Evolutionary conservation across 1,140 invertebrate species (phyloP).

Genomic region (Pogonomyrmex barbatus): DNA sequence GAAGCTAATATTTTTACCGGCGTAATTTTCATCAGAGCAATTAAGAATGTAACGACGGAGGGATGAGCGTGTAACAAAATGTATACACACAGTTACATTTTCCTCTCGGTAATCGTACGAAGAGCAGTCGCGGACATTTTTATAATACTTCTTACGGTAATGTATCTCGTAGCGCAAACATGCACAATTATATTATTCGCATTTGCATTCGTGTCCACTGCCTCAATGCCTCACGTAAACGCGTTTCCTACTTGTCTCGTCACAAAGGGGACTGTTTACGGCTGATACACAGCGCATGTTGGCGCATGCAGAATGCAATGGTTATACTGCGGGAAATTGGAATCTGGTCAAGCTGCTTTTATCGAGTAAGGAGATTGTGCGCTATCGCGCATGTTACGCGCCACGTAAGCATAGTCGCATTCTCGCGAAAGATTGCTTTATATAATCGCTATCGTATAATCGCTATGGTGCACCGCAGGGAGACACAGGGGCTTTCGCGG

Average conservation of each 20-base stretch:
- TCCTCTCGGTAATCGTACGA: neutral
- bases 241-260: conserved; percentile 42
- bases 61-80: neutral
- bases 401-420: conserved; percentile 34
- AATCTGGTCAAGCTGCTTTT: conserved; percentile 69
- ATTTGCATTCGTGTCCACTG: neutral
- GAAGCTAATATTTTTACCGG: neutral
- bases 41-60: neutral
- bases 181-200: neutral
- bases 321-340: conserved; percentile 70
- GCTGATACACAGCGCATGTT: conserved; percentile 25
- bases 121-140: neutral
- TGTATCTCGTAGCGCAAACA: neutral
- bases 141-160: neutral
- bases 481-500: neutral
- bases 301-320: conserved; percentile 25
- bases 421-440: conserved; percentile 26
- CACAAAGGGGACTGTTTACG: conserved; percentile 51
- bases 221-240: conserved; percentile 6
- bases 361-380: conserved; percentile 69
- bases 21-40: neutral
- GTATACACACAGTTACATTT: neutral
- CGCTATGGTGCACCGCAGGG: neutral
- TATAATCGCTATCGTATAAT: neutral
- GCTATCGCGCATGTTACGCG: conserved; percentile 13